Evolutionary conservation across 2,888 invertebrate species (phyloP).

Genomic region (Byasa hedistus): DNA sequence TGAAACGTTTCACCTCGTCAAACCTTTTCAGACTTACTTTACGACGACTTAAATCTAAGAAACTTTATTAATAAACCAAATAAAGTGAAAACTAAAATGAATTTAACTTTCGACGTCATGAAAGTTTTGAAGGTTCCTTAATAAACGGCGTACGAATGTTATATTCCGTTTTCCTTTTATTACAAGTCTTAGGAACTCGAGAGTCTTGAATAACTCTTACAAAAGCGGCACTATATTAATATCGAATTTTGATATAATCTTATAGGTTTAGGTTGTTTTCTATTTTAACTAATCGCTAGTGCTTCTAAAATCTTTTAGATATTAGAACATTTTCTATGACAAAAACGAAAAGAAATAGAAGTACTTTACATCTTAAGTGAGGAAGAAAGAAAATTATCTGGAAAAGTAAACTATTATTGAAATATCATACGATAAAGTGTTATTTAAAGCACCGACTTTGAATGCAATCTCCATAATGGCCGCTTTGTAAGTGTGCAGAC

Average conservation of each 20-base stretch:
- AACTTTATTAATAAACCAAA: slow-evolving; percentile 1
- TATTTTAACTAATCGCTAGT: background rate
- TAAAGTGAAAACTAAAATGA: background rate
- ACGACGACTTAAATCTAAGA: background rate
- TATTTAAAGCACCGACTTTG: slow-evolving; percentile 16
- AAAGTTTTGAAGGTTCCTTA: background rate
- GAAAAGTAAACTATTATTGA: background rate
- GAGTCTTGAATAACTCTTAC: background rate
- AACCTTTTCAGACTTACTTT: background rate
- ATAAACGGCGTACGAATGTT: background rate
- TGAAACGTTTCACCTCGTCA: background rate
- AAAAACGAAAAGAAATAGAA: no score
- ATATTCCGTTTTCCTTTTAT: background rate
- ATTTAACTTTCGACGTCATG: background rate
- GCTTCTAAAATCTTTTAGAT: no score
- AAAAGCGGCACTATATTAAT: background rate
- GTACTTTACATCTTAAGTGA: background rate
- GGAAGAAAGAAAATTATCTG: background rate
- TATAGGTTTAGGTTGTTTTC: background rate
- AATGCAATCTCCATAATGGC: slow-evolving; percentile 23
- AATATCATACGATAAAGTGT: slow-evolving; percentile 1
- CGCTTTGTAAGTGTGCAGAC: slow-evolving; percentile 21
- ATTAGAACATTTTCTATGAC: no score
- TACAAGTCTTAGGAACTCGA: background rate
- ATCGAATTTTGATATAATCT: background rate